These are phyloP conservation scores for Cardinalis cardinalis DNA, from an alignment of 2,113 vertebrate species.

Conservation along the genomic window DNA sequence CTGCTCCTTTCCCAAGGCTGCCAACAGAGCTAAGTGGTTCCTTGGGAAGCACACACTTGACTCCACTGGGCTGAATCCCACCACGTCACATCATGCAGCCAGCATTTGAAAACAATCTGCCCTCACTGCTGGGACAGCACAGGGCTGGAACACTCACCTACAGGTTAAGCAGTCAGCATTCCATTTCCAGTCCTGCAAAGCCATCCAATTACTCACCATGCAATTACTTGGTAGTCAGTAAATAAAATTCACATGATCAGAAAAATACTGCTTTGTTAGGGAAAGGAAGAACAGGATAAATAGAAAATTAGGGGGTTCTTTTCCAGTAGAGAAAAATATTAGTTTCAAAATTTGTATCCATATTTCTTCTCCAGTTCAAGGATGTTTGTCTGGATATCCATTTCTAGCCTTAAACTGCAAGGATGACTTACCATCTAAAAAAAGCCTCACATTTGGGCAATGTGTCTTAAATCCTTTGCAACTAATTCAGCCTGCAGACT, in stretches of 20 bases:
- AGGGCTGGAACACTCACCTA: background rate
- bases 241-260: slow-evolving; percentile 64
- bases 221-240: slow-evolving; percentile 59
- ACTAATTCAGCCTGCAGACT: slow-evolving; percentile 14
- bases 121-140: background rate
- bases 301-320: slow-evolving; percentile 51
- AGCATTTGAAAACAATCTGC: background rate
- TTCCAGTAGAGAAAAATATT: slow-evolving; percentile 49
- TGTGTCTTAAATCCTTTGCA: slow-evolving; percentile 16
- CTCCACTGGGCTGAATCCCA: background rate
- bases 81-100: rapidly evolving
- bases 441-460: slow-evolving; percentile 31
- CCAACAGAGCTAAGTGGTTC: background rate
- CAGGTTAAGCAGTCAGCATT: slow-evolving; percentile 2
- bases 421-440: slow-evolving; percentile 15
- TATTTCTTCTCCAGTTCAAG: slow-evolving; percentile 4
- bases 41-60: background rate
- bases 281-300: slow-evolving; percentile 25
- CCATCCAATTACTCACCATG: slow-evolving; percentile 31
- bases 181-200: background rate
- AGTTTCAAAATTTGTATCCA: slow-evolving; percentile 4
- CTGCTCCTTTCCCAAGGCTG: background rate
- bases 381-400: slow-evolving; percentile 20
- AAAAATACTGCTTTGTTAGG: slow-evolving; percentile 51
- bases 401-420: slow-evolving; percentile 37